Percentiles rank a stretch among this genome's conserved stretches.
phyloP scores from a whole-genome alignment of 2,113 vertebrate genomes.

The Dasypus novemcinctus region DNA sequence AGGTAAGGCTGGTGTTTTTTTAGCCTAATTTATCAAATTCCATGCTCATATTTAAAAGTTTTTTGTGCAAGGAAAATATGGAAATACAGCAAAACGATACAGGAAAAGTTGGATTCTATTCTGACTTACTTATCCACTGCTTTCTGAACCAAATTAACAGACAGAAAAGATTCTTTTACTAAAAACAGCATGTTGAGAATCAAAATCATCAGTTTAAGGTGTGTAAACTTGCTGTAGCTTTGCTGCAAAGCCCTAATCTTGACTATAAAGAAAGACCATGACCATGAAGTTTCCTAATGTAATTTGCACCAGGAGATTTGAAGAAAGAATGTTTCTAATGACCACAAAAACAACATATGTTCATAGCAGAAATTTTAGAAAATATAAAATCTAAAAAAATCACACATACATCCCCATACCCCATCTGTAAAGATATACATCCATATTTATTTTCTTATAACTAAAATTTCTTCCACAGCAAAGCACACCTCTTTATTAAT shows the following conservation, averaged over 20 bases:
- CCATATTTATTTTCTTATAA: not conserved
- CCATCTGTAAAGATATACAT: not conserved
- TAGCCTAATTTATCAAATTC: not conserved
- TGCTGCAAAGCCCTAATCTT: not conserved
- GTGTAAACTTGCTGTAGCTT: not conserved
- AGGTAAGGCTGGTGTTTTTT: not conserved
- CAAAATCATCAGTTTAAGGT: not conserved
- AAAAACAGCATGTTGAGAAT: not conserved
- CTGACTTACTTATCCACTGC: not conserved
- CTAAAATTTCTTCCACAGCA: not conserved
- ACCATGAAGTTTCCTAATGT: not conserved
- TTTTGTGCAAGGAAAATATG: not conserved
- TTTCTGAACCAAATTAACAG: slow-evolving; percentile 25
- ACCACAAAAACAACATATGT: not conserved
- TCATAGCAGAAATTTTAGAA: slow-evolving; percentile 14
- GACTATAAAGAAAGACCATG: not conserved
- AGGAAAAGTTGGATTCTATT: not conserved
- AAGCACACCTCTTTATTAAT: not conserved
- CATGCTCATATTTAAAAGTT: not conserved
- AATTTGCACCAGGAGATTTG: slow-evolving; percentile 2
- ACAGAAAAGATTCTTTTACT: not conserved
- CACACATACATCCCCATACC: not conserved
- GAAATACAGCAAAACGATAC: not conserved
- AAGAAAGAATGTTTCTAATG: slow-evolving; percentile 15
- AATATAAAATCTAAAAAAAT: not conserved